Evolutionary conservation across 1,140 invertebrate genomes (phyloP).

Genomic region (Drosophila bocki): DNA sequence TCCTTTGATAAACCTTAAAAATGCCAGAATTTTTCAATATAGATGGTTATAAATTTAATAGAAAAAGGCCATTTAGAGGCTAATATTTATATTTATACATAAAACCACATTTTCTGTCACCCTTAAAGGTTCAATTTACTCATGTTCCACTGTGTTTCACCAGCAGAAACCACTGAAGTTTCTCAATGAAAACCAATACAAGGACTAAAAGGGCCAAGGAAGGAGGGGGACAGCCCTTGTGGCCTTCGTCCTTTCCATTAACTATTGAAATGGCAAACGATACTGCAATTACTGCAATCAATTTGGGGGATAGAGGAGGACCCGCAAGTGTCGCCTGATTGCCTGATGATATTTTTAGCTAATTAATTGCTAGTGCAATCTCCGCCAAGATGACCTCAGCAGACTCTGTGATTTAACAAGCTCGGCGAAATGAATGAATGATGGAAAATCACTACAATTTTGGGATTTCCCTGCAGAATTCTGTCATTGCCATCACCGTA

Average conservation of each 20-base stretch:
- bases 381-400: slow-evolving; percentile 13
- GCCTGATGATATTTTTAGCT: slow-evolving; percentile 49
- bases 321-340: slow-evolving; percentile 54
- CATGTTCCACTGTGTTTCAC: slow-evolving; percentile 8
- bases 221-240: background rate
- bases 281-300: slow-evolving; percentile 42
- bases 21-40: too few species aligned
- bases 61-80: background rate
- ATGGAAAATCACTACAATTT: slow-evolving; percentile 11
- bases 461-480: slow-evolving; percentile 26
- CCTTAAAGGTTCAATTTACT: background rate
- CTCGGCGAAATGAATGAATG: slow-evolving; percentile 1
- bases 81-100: background rate
- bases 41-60: background rate
- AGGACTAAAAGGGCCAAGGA: background rate
- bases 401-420: slow-evolving; percentile 5
- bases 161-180: slow-evolving; percentile 45
- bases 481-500: slow-evolving; percentile 32
- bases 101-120: too few species aligned
- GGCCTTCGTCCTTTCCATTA: slow-evolving; percentile 1
- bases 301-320: slow-evolving; percentile 22
- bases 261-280: slow-evolving; percentile 14
- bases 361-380: slow-evolving; percentile 44
- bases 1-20: background rate
- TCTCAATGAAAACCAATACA: background rate